Evolutionary conservation across 2,113 vertebrate species (phyloP).

Genomic region (Megaceryle maxima): DNA sequence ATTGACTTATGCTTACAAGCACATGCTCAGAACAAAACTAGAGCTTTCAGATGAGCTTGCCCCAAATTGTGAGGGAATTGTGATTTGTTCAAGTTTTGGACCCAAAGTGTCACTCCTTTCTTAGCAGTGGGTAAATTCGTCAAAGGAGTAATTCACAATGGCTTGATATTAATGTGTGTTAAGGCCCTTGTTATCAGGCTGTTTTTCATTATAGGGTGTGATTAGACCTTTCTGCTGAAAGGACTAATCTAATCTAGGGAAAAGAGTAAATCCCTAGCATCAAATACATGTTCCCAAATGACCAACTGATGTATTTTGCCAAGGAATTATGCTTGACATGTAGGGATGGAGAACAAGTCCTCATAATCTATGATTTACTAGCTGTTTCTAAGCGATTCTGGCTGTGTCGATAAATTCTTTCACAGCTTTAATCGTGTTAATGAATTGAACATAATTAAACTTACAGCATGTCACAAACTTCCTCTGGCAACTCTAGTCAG

Average conservation of each 20-base stretch:
- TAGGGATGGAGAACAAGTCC: conserved; percentile 29
- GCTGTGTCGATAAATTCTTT: conserved; percentile 77
- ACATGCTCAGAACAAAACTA: background rate
- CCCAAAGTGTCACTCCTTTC: background rate
- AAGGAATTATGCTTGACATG: conserved; percentile 1
- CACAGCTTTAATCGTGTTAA: conserved; percentile 79
- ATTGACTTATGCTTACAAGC: background rate
- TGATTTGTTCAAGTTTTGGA: background rate
- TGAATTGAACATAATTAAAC: conserved; percentile 82
- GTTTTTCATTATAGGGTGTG: background rate
- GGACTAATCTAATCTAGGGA: background rate
- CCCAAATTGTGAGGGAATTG: background rate
- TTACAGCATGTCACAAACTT: conserved; percentile 72
- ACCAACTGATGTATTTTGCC: conserved; percentile 29
- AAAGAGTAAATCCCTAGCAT: background rate
- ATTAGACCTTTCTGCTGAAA: conserved; percentile 30
- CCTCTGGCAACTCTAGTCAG: conserved; percentile 68
- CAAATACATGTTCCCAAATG: conserved; percentile 1
- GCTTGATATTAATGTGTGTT: background rate
- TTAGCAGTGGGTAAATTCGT: background rate
- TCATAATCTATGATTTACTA: conserved; percentile 70
- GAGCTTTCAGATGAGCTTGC: accelerated
- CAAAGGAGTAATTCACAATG: background rate
- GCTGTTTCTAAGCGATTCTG: conserved; percentile 74
- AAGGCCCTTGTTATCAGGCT: background rate